A percentile compares a stretch with the other conserved stretches of the same genome.
phyloP scores from a whole-genome alignment of 2,113 vertebrate genomes.

The Carettochelys insculpta region DNA sequence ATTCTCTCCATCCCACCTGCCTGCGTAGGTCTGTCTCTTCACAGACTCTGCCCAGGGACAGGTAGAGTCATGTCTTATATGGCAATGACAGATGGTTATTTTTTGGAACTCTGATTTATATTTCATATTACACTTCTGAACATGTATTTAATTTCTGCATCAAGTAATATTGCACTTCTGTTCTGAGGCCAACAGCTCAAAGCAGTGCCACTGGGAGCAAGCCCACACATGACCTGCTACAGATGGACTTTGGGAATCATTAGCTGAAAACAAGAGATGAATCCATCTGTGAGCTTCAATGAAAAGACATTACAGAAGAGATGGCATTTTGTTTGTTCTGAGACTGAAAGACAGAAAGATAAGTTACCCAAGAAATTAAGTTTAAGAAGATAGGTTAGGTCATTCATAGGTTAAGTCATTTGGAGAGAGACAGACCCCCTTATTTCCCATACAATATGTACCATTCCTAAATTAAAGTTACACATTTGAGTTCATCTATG shows the following conservation, averaged over 20 bases:
- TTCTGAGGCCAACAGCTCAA: not conserved
- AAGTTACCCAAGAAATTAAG: not conserved
- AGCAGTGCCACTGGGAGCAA: not conserved
- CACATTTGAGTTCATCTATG: fast-evolving
- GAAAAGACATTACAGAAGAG: not conserved
- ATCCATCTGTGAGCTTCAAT: not conserved
- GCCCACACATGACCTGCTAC: not conserved
- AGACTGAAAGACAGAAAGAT: fast-evolving
- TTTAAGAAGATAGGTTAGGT: not conserved
- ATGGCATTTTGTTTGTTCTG: fast-evolving
- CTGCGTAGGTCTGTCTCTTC: not conserved
- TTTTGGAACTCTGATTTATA: not conserved
- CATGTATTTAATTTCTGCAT: not conserved
- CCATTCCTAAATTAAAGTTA: not conserved
- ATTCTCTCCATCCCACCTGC: not conserved
- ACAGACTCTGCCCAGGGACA: not conserved
- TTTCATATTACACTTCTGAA: not conserved
- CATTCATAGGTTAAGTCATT: not conserved
- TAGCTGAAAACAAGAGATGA: not conserved
- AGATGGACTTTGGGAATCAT: conserved; percentile 5
- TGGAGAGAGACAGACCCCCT: not conserved
- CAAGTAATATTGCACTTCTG: not conserved
- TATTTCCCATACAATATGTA: not conserved
- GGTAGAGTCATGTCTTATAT: not conserved
- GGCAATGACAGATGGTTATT: not conserved